These are phyloP conservation scores for Mus spretus DNA, from an alignment of 2,797 vertebrate genomes.

Conservation along the genomic window DNA sequence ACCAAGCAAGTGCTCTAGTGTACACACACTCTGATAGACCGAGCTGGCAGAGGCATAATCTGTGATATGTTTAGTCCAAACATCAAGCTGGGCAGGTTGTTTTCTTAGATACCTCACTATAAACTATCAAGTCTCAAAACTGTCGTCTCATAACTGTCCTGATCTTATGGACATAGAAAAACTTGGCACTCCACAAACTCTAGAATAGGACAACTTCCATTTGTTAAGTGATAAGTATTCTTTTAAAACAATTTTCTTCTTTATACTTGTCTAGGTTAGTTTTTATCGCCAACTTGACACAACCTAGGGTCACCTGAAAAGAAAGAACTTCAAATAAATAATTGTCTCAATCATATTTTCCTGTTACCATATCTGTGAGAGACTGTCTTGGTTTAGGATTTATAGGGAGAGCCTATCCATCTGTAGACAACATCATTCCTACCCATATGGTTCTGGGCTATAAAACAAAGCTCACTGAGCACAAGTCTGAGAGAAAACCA, in stretches of 20 bases:
- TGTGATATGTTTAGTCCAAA: not conserved
- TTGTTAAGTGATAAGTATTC: not conserved
- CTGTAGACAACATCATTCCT: not conserved
- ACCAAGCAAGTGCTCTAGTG: fast-evolving
- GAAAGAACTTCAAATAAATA: not conserved
- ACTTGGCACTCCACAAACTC: not conserved
- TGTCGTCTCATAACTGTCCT: not conserved
- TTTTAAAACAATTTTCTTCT: not conserved
- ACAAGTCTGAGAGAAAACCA: not conserved
- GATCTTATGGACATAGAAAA: not conserved
- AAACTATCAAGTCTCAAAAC: not conserved
- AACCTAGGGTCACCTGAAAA: not conserved
- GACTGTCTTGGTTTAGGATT: not conserved
- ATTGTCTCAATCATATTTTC: not conserved
- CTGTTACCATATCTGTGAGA: not conserved
- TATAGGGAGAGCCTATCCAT: not conserved
- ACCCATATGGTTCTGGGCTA: not conserved
- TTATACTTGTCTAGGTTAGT: not conserved
- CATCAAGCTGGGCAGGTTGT: not conserved
- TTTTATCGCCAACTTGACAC: not conserved
- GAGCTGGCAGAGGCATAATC: not conserved
- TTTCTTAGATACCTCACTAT: not conserved
- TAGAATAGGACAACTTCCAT: not conserved
- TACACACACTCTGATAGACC: fast-evolving
- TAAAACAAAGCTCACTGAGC: not conserved